Conservation (phyloP, 1,140 invertebrate genomes). For the Sycobia sp. region DNA sequence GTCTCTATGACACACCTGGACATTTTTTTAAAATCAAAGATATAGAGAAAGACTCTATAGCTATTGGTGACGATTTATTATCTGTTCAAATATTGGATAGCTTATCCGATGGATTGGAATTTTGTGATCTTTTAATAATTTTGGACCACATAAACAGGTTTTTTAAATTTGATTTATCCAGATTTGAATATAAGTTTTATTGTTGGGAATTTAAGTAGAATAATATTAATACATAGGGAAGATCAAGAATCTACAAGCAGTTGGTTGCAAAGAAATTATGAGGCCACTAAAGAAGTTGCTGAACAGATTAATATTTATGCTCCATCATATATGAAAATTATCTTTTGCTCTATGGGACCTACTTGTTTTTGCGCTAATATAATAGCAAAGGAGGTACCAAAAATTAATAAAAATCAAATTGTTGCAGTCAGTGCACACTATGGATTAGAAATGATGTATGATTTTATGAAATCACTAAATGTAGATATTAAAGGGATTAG, state of each 20-base stretch:
- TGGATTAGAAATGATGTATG: slow-evolving; percentile 37
- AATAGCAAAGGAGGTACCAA: slow-evolving; percentile 31
- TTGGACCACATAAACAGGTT: slow-evolving; percentile 36
- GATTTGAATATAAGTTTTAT: not conserved
- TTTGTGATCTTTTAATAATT: slow-evolving; percentile 39
- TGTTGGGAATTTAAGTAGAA: too few species aligned
- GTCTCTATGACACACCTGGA: slow-evolving; percentile 37
- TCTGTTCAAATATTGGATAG: slow-evolving; percentile 22
- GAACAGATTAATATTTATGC: slow-evolving; percentile 37
- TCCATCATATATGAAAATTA: slow-evolving; percentile 37
- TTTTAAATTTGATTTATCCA: slow-evolving; percentile 4
- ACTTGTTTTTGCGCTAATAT: slow-evolving; percentile 39
- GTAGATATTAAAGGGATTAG: slow-evolving; percentile 30
- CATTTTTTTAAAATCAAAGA: slow-evolving; percentile 37
- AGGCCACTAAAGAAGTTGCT: slow-evolving; percentile 24
- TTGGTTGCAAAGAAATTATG: slow-evolving; percentile 35
- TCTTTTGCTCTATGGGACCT: slow-evolving; percentile 40
- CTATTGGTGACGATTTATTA: slow-evolving; percentile 26
- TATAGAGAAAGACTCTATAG: slow-evolving; percentile 32
- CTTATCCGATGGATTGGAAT: slow-evolving; percentile 34
- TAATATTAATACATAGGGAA: slow-evolving; percentile 4
- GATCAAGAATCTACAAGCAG: not conserved
- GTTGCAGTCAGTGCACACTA: slow-evolving; percentile 39
- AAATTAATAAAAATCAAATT: slow-evolving; percentile 37
- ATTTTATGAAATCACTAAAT: slow-evolving; percentile 22